Evolutionary conservation across 2,797 vertebrate genomes (phyloP).

Genomic region (Holocentrus rufus): DNA sequence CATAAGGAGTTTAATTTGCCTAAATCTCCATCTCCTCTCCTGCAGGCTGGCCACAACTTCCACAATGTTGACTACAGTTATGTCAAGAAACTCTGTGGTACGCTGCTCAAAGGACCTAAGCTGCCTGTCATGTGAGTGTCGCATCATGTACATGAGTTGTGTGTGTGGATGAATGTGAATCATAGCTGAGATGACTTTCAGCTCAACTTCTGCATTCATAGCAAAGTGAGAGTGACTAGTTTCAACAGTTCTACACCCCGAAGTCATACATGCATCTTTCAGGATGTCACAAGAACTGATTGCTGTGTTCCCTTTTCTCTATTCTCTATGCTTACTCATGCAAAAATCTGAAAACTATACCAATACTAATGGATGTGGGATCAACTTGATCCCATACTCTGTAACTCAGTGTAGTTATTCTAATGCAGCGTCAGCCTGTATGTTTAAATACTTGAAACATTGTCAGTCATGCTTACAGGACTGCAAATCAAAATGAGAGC

Average conservation of each 20-base stretch:
- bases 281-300: too few species aligned
- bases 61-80: slow-evolving; percentile 86
- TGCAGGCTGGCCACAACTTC: slow-evolving; percentile 94
- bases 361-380: too few species aligned
- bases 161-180: neutral
- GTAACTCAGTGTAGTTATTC: too few species aligned
- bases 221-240: neutral
- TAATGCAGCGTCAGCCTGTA: too few species aligned
- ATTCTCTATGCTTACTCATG: too few species aligned
- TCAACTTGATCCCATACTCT: too few species aligned
- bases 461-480: too few species aligned
- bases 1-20: neutral
- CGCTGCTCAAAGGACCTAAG: slow-evolving; percentile 88
- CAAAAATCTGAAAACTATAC: too few species aligned
- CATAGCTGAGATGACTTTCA: too few species aligned
- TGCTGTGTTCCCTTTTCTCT: too few species aligned
- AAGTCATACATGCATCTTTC: neutral
- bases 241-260: neutral
- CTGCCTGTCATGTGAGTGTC: slow-evolving; percentile 89
- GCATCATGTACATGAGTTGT: neutral
- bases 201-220: neutral
- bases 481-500: too few species aligned
- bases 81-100: slow-evolving; percentile 89
- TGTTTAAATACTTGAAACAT: too few species aligned
- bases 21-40: slow-evolving; percentile 1